Evolutionary conservation across 2,113 vertebrate genomes (phyloP).

Genomic region (Oxyura jamaicensis): DNA sequence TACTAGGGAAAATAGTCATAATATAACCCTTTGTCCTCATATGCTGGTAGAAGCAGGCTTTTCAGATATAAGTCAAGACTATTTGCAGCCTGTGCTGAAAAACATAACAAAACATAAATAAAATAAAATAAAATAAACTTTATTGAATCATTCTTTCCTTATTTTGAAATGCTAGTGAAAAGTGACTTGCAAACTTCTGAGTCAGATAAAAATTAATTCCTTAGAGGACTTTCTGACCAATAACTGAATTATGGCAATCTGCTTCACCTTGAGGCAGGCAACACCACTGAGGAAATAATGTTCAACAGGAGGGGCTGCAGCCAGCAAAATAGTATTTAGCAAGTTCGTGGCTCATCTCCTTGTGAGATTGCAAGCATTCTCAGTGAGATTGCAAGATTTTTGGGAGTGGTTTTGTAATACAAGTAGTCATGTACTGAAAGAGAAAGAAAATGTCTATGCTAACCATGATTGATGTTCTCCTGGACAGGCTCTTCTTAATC

Average conservation of each 20-base stretch:
- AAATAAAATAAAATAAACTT: background rate
- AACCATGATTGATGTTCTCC: background rate
- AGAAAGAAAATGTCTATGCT: background rate
- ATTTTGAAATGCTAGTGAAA: background rate
- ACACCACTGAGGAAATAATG: background rate
- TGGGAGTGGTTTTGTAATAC: background rate
- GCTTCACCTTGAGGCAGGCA: background rate
- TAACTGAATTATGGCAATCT: background rate
- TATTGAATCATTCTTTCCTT: background rate
- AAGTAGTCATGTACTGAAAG: background rate
- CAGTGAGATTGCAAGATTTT: background rate
- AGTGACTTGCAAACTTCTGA: background rate
- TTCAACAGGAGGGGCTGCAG: background rate
- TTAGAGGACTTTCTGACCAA: background rate
- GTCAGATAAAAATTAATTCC: background rate
- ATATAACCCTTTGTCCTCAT: background rate
- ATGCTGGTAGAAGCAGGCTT: background rate
- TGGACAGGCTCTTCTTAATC: background rate
- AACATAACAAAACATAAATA: background rate
- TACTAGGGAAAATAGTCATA: background rate
- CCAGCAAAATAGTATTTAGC: background rate
- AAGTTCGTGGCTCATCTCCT: background rate
- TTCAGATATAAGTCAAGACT: background rate
- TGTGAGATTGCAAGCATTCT: background rate
- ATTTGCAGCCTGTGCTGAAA: background rate